Percentiles rank a stretch among this genome's conserved stretches.
Evolutionary conservation across 2,797 vertebrate species (phyloP).

Genomic region (Lindbergichthys nudifrons): DNA sequence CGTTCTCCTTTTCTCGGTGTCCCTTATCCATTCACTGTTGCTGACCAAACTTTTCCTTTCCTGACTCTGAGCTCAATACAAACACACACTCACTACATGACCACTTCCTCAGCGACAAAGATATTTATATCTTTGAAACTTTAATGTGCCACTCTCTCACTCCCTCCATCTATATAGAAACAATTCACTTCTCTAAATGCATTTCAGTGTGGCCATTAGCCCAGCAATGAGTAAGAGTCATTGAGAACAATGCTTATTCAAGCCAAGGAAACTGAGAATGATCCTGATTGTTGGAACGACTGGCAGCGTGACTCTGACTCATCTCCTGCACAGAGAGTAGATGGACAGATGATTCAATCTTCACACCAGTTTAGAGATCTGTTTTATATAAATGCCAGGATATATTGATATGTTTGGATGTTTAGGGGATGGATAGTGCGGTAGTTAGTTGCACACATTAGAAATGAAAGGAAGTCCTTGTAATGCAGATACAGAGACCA

Average conservation of each 20-base stretch:
- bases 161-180: conserved; percentile 6
- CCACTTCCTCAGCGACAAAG: conserved; percentile 33
- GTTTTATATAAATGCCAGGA: no score
- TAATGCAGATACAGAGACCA: background rate
- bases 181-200: conserved; percentile 22
- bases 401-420: background rate
- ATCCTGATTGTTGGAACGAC: conserved; percentile 41
- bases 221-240: conserved; percentile 34
- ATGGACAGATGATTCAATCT: conserved; percentile 64
- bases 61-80: conserved; percentile 20
- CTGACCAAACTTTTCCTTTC: conserved; percentile 44
- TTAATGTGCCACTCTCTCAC: conserved; percentile 9
- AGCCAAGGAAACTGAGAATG: conserved; percentile 49
- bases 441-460: background rate
- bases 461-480: conserved; percentile 1
- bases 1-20: conserved; percentile 14
- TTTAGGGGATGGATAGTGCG: background rate
- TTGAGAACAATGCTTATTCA: conserved; percentile 61
- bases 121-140: conserved; percentile 28
- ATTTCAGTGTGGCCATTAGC: conserved; percentile 23
- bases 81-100: background rate
- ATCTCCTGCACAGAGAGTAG: conserved; percentile 55
- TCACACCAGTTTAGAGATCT: conserved; percentile 16
- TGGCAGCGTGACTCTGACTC: conserved; percentile 68
- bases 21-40: conserved; percentile 4